Conservation (phyloP, 1,140 invertebrate species). For the Oryctes rhinoceros region DNA sequence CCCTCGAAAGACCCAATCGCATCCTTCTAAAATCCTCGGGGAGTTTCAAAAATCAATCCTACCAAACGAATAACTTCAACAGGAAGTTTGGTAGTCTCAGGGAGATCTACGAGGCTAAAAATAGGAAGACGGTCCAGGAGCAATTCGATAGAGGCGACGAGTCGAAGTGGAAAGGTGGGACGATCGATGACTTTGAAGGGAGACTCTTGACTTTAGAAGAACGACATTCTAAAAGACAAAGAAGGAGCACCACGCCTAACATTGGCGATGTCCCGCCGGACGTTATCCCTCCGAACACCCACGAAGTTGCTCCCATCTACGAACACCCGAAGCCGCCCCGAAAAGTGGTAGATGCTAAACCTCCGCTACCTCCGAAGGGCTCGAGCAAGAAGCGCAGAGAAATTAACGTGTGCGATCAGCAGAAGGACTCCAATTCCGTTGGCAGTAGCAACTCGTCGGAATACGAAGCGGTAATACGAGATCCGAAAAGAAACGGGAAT, state of each 20-base stretch:
- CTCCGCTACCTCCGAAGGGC: conserved; percentile 70
- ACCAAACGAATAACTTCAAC: conserved; percentile 52
- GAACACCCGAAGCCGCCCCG: conserved; percentile 68
- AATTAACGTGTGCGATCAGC: too few relatives aligned
- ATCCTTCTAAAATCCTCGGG: conserved; percentile 67
- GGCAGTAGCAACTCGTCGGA: conserved; percentile 57
- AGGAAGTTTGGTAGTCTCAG: conserved; percentile 72
- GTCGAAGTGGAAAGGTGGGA: conserved; percentile 27
- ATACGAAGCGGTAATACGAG: conserved; percentile 56
- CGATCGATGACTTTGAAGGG: conserved; percentile 61
- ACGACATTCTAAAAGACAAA: conserved; percentile 74
- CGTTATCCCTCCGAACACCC: conserved; percentile 68
- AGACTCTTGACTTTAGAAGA: conserved; percentile 70
- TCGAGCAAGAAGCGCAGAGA: conserved; percentile 55
- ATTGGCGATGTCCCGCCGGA: conserved; percentile 68
- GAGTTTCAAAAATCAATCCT: conserved; percentile 68
- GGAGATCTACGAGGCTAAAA: conserved; percentile 75
- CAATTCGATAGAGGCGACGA: neutral
- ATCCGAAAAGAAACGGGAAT: conserved; percentile 59
- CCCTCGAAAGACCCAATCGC: conserved; percentile 66
- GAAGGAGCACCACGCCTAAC: conserved; percentile 62
- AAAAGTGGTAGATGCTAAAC: conserved; percentile 62
- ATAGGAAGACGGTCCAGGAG: conserved; percentile 54
- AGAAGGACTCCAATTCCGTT: conserved; percentile 59
- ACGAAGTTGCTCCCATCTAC: conserved; percentile 66